Evolutionary conservation across 2,113 vertebrate genomes (phyloP).

Genomic region (Pontoporia blainvillei): DNA sequence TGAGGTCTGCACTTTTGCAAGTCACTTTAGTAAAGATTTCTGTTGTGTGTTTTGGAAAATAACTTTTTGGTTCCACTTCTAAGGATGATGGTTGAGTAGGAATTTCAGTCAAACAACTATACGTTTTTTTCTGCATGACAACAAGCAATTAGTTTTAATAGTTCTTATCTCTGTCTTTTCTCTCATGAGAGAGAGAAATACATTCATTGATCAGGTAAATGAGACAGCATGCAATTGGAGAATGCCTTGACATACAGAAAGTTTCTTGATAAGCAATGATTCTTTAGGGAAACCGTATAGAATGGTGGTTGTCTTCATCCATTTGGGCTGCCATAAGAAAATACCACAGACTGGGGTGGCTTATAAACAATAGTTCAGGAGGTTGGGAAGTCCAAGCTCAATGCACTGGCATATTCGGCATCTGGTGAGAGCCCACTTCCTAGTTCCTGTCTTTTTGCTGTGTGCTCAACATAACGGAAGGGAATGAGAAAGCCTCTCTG

Average conservation of each 20-base stretch:
- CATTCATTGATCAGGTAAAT: neutral
- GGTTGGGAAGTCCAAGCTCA: neutral
- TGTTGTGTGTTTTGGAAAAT: neutral
- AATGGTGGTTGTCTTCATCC: neutral
- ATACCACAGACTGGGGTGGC: neutral
- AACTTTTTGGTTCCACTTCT: neutral
- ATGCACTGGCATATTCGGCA: neutral
- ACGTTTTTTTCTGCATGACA: neutral
- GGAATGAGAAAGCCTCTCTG: neutral
- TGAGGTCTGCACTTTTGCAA: neutral
- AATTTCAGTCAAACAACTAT: neutral
- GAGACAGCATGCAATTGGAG: neutral
- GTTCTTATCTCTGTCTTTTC: neutral
- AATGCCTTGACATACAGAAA: neutral
- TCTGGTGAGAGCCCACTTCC: neutral
- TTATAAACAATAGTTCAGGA: neutral
- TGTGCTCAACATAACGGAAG: neutral
- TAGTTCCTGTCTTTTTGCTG: neutral
- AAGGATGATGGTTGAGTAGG: neutral
- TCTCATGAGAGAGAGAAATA: neutral
- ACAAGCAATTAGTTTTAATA: slow-evolving; percentile 15
- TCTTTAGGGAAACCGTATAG: neutral
- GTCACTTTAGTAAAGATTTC: neutral
- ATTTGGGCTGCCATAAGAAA: neutral
- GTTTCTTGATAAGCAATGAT: neutral